Evolutionary conservation across 2,113 vertebrate species (phyloP), one percentile per base, ranked within the genome.

Genomic region (Hippocampus abdominalis): DNA sequence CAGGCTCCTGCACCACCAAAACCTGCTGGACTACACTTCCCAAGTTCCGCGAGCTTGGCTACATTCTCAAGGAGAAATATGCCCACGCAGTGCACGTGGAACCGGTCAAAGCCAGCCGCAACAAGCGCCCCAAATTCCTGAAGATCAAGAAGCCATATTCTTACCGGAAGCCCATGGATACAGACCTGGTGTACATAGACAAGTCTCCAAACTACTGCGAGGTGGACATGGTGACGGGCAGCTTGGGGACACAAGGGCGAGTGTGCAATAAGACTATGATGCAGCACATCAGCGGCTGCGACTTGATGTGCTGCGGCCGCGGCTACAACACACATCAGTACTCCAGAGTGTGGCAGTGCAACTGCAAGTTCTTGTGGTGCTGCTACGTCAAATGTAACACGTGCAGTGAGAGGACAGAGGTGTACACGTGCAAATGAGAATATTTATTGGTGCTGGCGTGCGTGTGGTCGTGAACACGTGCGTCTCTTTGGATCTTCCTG

Each of bases 311-410:
- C 91, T 99, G 97, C 0, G 97, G 97, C 0, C 94, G 97, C 0
- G 97, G 97, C 53, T 99, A 99, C 92, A 98, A 99, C 85, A 99
- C 97, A 0, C 97, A 99, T 89, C 97, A 98, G 89, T 98, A 99
- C 75, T 97, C 97, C 0, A 88, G 95, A 0, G 95, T 98, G 46
- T 99, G 97, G 97, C 97, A 99, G 87, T 99, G 97, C 91, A 97
- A 98, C 93, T 99, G 97, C 88, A 98, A 97, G 84, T 99, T 99
- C 86, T 94, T 98, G 72, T 98, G 97, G 97, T 99, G 97, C 93
- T 99, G 97, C 91, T 97, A 96, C 0, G 97, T 99, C 27, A 98
- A 95, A 71, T 99, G 97, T 90, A 98, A 97, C 94, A 99, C 96
- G 0, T 99, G 97, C 92, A 99, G 95, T 0, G 97, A 99, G 90